These are phyloP conservation scores for Sphyrna mokarran DNA, from an alignment of 2,113 vertebrate genomes.

Conservation along the genomic window DNA sequence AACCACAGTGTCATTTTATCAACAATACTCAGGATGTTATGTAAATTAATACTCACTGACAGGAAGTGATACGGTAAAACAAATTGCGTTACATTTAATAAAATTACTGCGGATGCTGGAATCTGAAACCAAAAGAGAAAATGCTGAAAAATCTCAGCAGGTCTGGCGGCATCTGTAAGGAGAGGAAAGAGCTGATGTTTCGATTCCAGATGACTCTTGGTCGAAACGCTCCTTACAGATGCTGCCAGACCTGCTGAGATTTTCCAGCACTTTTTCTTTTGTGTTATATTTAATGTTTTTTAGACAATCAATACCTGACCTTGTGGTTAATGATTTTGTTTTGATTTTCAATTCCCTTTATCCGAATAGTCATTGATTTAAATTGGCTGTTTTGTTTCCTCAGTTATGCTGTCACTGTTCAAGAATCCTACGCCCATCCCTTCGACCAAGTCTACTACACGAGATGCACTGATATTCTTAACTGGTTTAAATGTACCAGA, in stretches of 20 bases:
- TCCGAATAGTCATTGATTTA: not conserved
- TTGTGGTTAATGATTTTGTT: not conserved
- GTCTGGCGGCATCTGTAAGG: too few relatives aligned
- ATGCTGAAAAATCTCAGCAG: too few relatives aligned
- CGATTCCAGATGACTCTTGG: too few relatives aligned
- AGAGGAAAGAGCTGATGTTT: too few relatives aligned
- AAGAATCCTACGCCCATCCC: slow-evolving; percentile 92
- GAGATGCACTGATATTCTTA: slow-evolving; percentile 94
- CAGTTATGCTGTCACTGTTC: slow-evolving; percentile 94
- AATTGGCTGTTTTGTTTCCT: slow-evolving; percentile 40
- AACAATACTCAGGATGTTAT: not conserved
- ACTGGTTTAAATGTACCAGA: slow-evolving; percentile 98
- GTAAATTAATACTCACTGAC: not conserved
- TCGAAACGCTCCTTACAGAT: too few relatives aligned
- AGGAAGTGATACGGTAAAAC: not conserved
- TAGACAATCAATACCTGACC: not conserved
- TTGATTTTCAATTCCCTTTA: not conserved
- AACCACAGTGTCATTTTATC: not conserved
- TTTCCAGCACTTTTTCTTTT: too few relatives aligned
- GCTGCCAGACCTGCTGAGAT: too few relatives aligned
- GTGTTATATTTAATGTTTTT: not conserved
- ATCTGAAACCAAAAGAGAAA: too few relatives aligned
- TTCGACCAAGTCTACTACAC: slow-evolving; percentile 99
- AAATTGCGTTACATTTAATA: not conserved
- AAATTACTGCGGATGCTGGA: too few relatives aligned